These are phyloP conservation scores for Chaetura pelagica DNA, from an alignment of 2,113 vertebrate species.

Conservation along the genomic window DNA sequence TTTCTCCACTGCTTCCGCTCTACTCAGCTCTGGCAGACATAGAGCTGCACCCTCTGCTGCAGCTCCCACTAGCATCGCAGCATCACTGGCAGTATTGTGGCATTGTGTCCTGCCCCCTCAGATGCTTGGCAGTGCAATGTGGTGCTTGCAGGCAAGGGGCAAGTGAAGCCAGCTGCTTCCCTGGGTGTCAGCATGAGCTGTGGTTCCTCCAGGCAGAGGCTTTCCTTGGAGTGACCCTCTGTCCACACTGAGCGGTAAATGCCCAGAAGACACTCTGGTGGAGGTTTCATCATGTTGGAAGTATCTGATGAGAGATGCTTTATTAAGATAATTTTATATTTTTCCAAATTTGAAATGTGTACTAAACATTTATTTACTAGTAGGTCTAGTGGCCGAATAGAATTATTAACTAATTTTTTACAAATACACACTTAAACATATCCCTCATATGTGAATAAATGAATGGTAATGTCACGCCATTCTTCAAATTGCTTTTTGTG, in stretches of 20 bases:
- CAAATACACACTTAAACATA: background rate
- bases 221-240: background rate
- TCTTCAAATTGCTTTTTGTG: conserved; percentile 23
- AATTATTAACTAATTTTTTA: background rate
- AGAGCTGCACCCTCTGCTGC: background rate
- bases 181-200: background rate
- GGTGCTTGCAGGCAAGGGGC: background rate
- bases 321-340: background rate
- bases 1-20: background rate
- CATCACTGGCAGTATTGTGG: background rate
- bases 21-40: background rate
- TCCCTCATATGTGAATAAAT: conserved; percentile 3
- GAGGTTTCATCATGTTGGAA: background rate
- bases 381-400: background rate
- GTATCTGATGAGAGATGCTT: background rate
- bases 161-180: background rate
- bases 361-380: background rate
- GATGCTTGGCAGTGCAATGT: background rate
- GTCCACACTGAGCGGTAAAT: background rate
- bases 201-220: background rate
- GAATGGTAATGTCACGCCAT: conserved; percentile 23
- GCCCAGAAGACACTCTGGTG: background rate
- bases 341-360: background rate
- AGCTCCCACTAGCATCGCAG: background rate
- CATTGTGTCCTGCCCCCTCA: accelerated